These are phyloP conservation scores for Actinia tenebrosa DNA, from an alignment of 64 coral and sea anemone species.

Conservation along the genomic window DNA sequence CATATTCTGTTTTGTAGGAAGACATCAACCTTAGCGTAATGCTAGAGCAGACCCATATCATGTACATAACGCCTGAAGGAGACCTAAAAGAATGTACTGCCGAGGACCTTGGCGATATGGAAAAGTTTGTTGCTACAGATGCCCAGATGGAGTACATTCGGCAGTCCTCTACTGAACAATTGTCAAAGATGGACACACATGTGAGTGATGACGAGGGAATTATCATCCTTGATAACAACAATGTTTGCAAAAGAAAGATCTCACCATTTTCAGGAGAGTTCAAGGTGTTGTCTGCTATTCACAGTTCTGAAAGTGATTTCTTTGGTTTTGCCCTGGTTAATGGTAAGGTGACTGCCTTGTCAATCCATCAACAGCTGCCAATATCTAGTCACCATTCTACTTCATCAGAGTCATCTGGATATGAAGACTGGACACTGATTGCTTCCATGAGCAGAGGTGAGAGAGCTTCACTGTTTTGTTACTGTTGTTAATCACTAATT, in stretches of 20 bases:
- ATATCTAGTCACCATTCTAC: constrained; percentile 46
- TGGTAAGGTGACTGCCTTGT: constrained; percentile 71
- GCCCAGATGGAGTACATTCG: constrained; percentile 93
- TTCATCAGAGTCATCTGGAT: constrained; percentile 63
- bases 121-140: constrained; percentile 84
- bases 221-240: constrained; percentile 51
- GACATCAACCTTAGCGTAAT: constrained; percentile 57
- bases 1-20: constrained; percentile 47
- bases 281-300: constrained; percentile 53
- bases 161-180: constrained; percentile 61
- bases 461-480: background rate
- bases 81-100: constrained; percentile 76
- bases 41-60: constrained; percentile 86
- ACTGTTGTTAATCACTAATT: background rate
- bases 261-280: constrained; percentile 41
- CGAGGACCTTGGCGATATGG: constrained; percentile 55
- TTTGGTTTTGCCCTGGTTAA: constrained; percentile 60
- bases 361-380: constrained; percentile 49
- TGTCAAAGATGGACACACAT: background rate
- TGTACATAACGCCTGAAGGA: constrained; percentile 74
- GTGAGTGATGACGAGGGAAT: constrained; percentile 60
- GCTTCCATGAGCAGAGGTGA: constrained; percentile 94
- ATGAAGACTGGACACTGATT: constrained; percentile 76
- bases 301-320: constrained; percentile 78
- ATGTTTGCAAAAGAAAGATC: constrained; percentile 57